Percentiles rank a stretch among this genome's conserved stretches.
Evolutionary conservation across 2,797 vertebrate species (phyloP).

Genomic region (Periparus ater): DNA sequence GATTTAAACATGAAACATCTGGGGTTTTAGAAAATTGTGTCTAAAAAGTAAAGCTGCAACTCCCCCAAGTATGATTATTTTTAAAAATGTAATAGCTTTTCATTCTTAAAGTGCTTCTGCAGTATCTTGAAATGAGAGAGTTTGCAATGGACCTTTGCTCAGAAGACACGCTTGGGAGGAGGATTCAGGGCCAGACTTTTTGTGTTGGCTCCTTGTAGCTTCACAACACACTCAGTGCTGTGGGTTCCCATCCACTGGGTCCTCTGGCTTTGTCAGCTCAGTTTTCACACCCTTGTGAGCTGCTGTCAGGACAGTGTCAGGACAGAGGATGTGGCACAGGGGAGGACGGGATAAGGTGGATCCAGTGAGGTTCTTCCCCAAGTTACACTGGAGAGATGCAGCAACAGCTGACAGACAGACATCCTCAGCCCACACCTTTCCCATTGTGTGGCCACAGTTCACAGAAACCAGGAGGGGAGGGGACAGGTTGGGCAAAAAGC

Average conservation of each 20-base stretch:
- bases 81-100: not conserved
- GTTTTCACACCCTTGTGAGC: not conserved
- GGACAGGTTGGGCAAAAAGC: not conserved
- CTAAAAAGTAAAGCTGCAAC: not conserved
- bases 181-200: not conserved
- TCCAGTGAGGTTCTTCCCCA: not conserved
- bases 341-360: not conserved
- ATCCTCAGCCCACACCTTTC: not conserved
- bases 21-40: not conserved
- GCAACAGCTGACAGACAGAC: not conserved
- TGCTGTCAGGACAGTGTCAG: not conserved
- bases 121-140: not conserved
- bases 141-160: not conserved
- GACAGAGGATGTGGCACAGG: not conserved
- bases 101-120: not conserved
- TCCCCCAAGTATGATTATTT: not conserved
- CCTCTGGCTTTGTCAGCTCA: not conserved
- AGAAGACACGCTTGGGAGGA: not conserved
- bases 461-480: not conserved
- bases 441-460: not conserved
- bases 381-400: not conserved
- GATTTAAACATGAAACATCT: not conserved
- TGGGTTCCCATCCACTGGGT: not conserved
- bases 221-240: accelerated
- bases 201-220: not conserved